A percentile compares a stretch with the other conserved stretches of the same genome.
These are phyloP conservation scores for Holotrichia oblita DNA, from an alignment of 1,140 invertebrate genomes.

Conservation along the genomic window DNA sequence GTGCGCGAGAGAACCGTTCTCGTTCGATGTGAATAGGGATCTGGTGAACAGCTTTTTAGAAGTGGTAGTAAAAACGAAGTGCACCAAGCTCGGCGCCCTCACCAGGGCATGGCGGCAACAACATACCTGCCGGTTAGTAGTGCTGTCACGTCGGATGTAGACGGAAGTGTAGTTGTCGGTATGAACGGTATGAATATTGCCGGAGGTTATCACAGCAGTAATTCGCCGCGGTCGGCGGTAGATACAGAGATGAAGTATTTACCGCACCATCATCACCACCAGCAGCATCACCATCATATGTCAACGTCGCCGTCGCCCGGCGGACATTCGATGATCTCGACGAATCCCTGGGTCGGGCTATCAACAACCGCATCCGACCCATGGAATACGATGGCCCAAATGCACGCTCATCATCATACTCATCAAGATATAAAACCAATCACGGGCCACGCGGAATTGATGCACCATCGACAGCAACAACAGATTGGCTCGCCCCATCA, in stretches of 20 bases:
- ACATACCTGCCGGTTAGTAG: constrained; percentile 85
- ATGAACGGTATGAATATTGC: constrained; percentile 78
- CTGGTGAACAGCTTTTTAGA: background rate
- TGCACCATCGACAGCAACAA: constrained; percentile 68
- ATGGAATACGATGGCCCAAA: constrained; percentile 76
- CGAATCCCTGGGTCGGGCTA: constrained; percentile 86
- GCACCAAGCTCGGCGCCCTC: constrained; percentile 64
- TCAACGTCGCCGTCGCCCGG: constrained; percentile 74
- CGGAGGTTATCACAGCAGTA: constrained; percentile 74
- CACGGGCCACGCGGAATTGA: constrained; percentile 63
- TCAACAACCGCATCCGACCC: constrained; percentile 76
- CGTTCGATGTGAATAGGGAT: background rate
- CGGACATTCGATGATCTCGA: constrained; percentile 65
- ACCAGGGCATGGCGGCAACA: constrained; percentile 82
- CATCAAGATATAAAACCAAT: constrained; percentile 77
- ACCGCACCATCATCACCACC: constrained; percentile 82
- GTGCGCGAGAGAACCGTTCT: constrained; percentile 31
- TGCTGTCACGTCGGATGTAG: constrained; percentile 73
- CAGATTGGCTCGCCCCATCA: constrained; percentile 76
- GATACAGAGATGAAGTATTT: constrained; percentile 95
- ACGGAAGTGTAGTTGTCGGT: constrained; percentile 80
- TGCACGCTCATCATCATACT: constrained; percentile 73
- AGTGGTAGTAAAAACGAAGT: constrained; percentile 23
- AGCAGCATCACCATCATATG: constrained; percentile 76
- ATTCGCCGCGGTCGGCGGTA: constrained; percentile 80